These are phyloP conservation scores for Triplophysa bombifrons DNA, from an alignment of 2,797 vertebrate species.

Conservation along the genomic window DNA sequence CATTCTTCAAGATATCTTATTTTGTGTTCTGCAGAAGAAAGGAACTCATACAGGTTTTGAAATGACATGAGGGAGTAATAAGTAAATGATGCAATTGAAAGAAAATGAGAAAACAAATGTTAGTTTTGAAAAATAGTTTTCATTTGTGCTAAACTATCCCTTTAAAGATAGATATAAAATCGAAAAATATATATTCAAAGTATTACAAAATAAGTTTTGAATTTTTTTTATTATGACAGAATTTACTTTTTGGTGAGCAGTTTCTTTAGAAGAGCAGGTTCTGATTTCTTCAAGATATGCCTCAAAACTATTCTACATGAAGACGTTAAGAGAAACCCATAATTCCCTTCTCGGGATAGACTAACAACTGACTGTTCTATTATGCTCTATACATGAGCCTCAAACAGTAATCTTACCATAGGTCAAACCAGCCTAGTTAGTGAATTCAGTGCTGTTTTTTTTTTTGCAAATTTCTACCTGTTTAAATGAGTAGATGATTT, in stretches of 20 bases:
- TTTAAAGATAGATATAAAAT: too few relatives aligned
- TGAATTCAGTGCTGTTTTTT: constrained; percentile 29
- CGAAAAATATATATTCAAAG: too few relatives aligned
- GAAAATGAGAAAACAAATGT: too few relatives aligned
- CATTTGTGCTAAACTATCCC: too few relatives aligned
- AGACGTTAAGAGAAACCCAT: background rate
- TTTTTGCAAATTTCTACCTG: constrained; percentile 27
- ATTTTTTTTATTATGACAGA: background rate
- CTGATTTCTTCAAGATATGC: background rate
- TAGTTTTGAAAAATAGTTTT: too few relatives aligned
- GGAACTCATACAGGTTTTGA: background rate
- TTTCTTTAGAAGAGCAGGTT: background rate
- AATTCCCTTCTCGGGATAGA: constrained; percentile 7
- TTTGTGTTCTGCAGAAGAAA: too few relatives aligned
- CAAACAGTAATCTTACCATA: constrained; percentile 13
- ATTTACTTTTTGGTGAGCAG: background rate
- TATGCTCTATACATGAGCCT: background rate
- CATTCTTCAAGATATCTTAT: too few relatives aligned
- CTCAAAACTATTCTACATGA: constrained; percentile 20
- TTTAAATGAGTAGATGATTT: constrained; percentile 7
- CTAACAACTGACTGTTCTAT: background rate
- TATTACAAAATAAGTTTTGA: background rate
- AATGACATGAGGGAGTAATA: background rate
- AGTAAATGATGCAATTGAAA: too few relatives aligned
- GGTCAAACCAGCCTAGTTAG: constrained; percentile 33